Percentiles rank a stretch among this genome's conserved stretches.
These are phyloP conservation scores for Mastigias papua DNA, from an alignment of 30 jellyfish, hydroid and myxozoan genomes.

Conservation along the genomic window DNA sequence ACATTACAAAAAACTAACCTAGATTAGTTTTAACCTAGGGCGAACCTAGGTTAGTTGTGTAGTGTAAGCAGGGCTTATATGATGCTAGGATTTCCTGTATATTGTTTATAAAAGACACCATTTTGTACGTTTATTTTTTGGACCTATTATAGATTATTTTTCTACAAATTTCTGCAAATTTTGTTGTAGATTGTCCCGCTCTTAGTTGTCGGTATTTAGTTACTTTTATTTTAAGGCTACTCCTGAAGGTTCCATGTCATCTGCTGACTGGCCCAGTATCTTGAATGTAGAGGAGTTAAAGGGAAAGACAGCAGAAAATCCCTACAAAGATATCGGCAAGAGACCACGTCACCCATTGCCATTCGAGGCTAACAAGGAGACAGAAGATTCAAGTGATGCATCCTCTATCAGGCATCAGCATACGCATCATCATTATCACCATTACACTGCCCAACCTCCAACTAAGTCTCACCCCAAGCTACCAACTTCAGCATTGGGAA, in stretches of 20 bases:
- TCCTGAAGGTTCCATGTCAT: conserved; percentile 21
- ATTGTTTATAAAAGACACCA: too few relatives aligned
- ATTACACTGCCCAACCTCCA: conserved; percentile 7
- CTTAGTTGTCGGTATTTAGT: neutral
- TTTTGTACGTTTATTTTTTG: too few relatives aligned
- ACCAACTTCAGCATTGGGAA: neutral
- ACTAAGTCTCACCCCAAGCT: neutral
- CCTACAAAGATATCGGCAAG: conserved; percentile 63
- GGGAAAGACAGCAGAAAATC: conserved; percentile 14
- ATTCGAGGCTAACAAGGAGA: conserved; percentile 43
- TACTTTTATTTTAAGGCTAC: neutral
- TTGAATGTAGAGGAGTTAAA: conserved; percentile 41
- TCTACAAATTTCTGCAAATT: too few relatives aligned
- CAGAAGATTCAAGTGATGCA: conserved; percentile 20
- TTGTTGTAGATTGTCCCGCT: too few relatives aligned
- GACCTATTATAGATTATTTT: too few relatives aligned
- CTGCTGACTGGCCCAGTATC: conserved; percentile 63
- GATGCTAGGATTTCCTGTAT: too few relatives aligned
- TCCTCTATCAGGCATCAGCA: conserved; percentile 71
- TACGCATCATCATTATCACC: conserved; percentile 89
- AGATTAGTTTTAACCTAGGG: too few relatives aligned
- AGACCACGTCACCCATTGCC: conserved; percentile 76
- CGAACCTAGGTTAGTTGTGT: too few relatives aligned
- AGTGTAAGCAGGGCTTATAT: too few relatives aligned
- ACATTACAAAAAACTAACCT: too few relatives aligned